These are phyloP conservation scores for Noctua fimbriata DNA, from an alignment of 2,888 invertebrate species.

Conservation along the genomic window DNA sequence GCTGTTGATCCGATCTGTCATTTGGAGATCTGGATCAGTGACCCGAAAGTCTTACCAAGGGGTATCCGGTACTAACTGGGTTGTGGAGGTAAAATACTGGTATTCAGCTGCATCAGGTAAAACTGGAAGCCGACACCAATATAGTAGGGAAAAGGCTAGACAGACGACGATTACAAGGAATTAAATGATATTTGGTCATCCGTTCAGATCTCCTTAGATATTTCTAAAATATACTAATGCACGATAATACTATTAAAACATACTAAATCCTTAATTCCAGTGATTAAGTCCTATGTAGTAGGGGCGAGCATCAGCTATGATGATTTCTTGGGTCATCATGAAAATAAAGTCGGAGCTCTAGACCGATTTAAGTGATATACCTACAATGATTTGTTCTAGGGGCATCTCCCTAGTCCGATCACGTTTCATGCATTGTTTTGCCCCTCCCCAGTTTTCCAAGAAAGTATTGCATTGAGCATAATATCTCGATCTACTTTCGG, in stretches of 20 bases:
- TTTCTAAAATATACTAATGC: too few species aligned
- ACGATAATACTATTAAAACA: too few species aligned
- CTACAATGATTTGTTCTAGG: neutral
- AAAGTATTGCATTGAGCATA: neutral
- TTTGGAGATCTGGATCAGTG: too few species aligned
- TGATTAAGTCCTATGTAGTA: neutral
- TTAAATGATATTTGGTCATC: neutral
- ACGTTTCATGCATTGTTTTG: neutral
- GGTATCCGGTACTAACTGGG: too few species aligned
- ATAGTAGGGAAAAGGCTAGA: too few species aligned
- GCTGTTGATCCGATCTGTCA: too few species aligned
- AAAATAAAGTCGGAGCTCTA: neutral
- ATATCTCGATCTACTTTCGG: neutral
- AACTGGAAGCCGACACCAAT: too few species aligned
- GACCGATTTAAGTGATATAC: neutral
- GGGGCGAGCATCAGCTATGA: neutral
- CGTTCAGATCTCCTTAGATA: neutral
- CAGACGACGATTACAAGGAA: too few species aligned
- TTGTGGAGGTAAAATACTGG: too few species aligned
- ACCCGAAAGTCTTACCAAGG: too few species aligned
- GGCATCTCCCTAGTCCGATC: neutral
- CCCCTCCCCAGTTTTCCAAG: neutral
- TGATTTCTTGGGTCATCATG: neutral
- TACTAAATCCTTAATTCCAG: neutral
- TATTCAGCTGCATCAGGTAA: too few species aligned